Base-by-base conservation (phyloP, 2,888 invertebrate genomes). In the Diplazon laetatorius region DNA sequence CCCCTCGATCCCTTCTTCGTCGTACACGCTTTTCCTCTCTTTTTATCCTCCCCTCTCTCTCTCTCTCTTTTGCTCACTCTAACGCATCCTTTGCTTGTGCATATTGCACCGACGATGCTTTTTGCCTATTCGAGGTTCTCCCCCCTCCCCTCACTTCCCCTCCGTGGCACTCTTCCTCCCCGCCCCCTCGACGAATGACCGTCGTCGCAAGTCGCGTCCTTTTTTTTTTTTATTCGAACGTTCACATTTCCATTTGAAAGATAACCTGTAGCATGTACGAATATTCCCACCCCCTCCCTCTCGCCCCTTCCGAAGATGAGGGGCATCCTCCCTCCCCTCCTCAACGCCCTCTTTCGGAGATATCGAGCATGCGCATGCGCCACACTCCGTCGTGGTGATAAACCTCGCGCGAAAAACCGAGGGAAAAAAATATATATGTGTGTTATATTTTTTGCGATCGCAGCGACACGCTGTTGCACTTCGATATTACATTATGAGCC, bases 261-360 rank as follows among this genome's bases (percentile, higher is more conserved):
- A 78, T 73, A 78, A 78, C 78, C 78, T 78, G 78, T 78, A 73
- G 78, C 78, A 78, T 73, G 78, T 37, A 59, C 20, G 50, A 14
- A 55, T 12, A 4, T 35, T 55, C 55, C n/a, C 50, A 22, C 69
- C 35, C 68, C 70, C 50, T 50, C 35, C 44, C 37, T n/a, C n/a
- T n/a, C n/a, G n/a, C n/a, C n/a, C n/a, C n/a, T n/a, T n/a, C n/a
- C n/a, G n/a, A n/a, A n/a, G n/a, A n/a, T n/a, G n/a, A n/a, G n/a
- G n/a, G n/a, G n/a, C n/a, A n/a, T n/a, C n/a, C n/a, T n/a, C n/a
- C n/a, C n/a, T n/a, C n/a, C n/a, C n/a, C n/a, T n/a, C n/a, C n/a
- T n/a, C n/a, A n/a, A n/a, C n/a, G n/a, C n/a, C n/a, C n/a, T n/a
- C n/a, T n/a, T n/a, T n/a, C n/a, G n/a, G 65, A 30, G 65, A 30